Percentiles rank a stretch among this genome's conserved stretches.
These are phyloP conservation scores for Diuraphis noxia DNA, from an alignment of 1,140 invertebrate genomes.

Conservation along the genomic window DNA sequence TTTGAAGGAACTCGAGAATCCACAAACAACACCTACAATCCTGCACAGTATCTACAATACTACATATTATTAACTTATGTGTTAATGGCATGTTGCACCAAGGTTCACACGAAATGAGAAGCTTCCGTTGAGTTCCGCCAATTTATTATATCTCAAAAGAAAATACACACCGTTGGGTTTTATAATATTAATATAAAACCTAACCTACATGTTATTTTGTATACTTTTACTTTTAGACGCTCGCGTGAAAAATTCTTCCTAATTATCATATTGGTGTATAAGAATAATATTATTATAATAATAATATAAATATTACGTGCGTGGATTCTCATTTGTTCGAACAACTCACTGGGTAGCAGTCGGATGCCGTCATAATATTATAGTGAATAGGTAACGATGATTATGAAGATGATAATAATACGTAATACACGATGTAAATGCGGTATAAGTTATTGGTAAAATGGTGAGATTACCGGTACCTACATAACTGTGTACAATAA, in stretches of 20 bases:
- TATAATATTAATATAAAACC: background rate
- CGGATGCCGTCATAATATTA: background rate
- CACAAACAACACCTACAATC: no score
- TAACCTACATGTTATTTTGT: background rate
- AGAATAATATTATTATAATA: background rate
- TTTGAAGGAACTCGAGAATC: background rate
- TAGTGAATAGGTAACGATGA: background rate
- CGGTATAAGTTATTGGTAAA: background rate
- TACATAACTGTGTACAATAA: background rate
- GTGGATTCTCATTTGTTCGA: background rate
- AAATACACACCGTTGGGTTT: background rate
- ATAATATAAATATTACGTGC: background rate
- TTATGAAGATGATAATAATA: background rate
- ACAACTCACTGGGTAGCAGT: background rate
- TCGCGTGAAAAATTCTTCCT: background rate
- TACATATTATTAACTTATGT: no score
- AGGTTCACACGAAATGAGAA: conserved; percentile 14
- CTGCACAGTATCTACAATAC: background rate
- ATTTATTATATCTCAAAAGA: background rate
- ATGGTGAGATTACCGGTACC: background rate
- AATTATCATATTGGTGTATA: background rate
- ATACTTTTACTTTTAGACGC: conserved; percentile 16
- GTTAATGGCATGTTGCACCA: background rate
- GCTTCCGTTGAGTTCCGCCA: background rate
- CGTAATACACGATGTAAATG: background rate